Evolutionary conservation across 35 echinoderm and acorn worm genomes (phyloP), one percentile per base, ranked within the genome.

Genomic region (Patiria miniata): DNA sequence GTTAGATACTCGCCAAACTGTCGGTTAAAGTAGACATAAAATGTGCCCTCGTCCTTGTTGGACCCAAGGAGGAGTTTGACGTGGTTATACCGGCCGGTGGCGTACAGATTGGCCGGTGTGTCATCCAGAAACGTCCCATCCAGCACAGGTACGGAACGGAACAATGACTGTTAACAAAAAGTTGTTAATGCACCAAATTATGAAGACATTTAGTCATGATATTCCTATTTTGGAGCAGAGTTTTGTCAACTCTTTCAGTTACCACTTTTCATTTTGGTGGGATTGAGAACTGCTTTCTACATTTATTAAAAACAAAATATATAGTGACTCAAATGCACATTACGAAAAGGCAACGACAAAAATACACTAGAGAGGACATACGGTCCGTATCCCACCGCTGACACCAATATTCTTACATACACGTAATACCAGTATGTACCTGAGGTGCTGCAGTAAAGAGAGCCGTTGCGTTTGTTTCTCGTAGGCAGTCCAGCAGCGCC

Each of bases 31-130:
- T 53, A 18, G 18, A 79, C n/a, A 0, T 15, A 17, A 44, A 87
- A 34, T 10, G 85, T 87, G 21, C 85, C 85, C 53, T 87, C 85
- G 47, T 87, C 85, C 2, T 77, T 26, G 52, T 78, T 87, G 14
- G 77, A 36, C 0, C 85, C 85, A 18, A 77, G 40, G 1, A 87
- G 85, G 47, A 87, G 15, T 14, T 69, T 29, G 14, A 51, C 39
- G 44, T 57, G 85, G 39, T 53, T 60, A 68, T 78, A 87, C n/a
- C 77, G 65, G 0, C 42, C 85, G 16, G 33, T 87, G 15, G 37
- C 28, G 47, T 87, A 87, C 1, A 78, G 76, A 77, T 87, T 79
- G 36, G 39, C 7, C 40, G 85, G 85, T 54, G 73, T 78, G 30
- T 87, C 85, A n/a, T 51, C 23, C 1, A 87, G 21, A 33, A 78